Conservation (phyloP, 2,113 vertebrate genomes). For the Accipiter cooperii region DNA sequence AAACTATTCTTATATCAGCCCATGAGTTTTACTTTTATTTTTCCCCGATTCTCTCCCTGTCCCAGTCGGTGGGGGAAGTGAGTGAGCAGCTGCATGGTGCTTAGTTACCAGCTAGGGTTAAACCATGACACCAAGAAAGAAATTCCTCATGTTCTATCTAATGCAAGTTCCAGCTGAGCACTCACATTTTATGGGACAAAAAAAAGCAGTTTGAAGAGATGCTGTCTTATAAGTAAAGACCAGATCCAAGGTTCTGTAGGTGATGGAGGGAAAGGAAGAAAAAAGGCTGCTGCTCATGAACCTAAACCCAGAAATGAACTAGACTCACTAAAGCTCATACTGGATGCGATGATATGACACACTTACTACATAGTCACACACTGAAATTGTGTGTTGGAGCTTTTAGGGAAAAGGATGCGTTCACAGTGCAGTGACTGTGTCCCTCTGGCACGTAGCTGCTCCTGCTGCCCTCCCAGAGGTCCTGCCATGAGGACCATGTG, state of each 20-base stretch:
- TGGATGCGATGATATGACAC: background rate
- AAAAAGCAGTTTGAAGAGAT: background rate
- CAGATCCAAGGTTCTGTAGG: background rate
- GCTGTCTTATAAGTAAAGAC: background rate
- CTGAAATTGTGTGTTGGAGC: accelerated
- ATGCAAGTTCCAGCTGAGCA: background rate
- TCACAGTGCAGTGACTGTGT: background rate
- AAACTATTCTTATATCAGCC: no score
- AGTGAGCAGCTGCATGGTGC: no score
- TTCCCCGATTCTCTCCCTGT: no score
- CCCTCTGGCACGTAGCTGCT: background rate
- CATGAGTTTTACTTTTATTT: no score
- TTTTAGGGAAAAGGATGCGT: background rate
- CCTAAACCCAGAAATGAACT: background rate
- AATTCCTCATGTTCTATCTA: background rate
- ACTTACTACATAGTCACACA: background rate
- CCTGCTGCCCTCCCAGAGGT: background rate
- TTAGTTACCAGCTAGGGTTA: no score
- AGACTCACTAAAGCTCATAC: background rate
- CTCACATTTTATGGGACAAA: background rate
- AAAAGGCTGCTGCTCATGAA: background rate
- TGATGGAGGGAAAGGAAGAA: background rate
- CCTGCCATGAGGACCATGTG: background rate
- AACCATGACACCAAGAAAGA: background rate
- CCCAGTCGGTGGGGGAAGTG: no score